phyloP scores from a whole-genome alignment of 2,797 vertebrate genomes.

The Corythornis leucogaster region DNA sequence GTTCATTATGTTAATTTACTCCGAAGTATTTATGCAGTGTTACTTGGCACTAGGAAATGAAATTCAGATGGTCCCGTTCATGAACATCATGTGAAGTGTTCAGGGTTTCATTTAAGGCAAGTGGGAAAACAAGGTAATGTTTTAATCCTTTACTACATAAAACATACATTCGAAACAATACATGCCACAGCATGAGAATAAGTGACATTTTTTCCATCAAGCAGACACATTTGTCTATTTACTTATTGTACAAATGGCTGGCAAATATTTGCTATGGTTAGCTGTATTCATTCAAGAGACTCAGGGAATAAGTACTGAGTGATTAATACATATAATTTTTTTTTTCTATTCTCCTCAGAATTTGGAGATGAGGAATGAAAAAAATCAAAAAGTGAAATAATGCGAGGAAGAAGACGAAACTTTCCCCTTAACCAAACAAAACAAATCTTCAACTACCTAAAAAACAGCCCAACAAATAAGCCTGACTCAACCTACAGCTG shows the following conservation, averaged over 20 bases:
- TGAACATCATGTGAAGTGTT: neutral
- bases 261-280: neutral
- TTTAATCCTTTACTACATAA: neutral
- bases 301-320: neutral
- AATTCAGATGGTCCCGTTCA: neutral
- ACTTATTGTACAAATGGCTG: neutral
- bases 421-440: neutral
- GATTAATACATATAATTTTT: neutral
- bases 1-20: constrained; percentile 41
- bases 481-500: neutral
- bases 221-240: neutral
- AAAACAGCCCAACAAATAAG: rapidly evolving
- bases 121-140: neutral
- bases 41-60: constrained; percentile 11
- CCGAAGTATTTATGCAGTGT: neutral
- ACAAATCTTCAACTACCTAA: neutral
- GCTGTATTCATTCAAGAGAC: neutral
- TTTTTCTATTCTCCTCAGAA: neutral
- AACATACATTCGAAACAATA: neutral
- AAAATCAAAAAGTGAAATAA: neutral
- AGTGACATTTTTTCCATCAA: neutral
- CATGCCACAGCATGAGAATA: neutral
- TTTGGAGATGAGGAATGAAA: neutral
- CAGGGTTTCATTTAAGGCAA: neutral
- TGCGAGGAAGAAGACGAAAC: neutral